Evolutionary conservation across 2,113 vertebrate species (phyloP).

Genomic region (Pipa parva): DNA sequence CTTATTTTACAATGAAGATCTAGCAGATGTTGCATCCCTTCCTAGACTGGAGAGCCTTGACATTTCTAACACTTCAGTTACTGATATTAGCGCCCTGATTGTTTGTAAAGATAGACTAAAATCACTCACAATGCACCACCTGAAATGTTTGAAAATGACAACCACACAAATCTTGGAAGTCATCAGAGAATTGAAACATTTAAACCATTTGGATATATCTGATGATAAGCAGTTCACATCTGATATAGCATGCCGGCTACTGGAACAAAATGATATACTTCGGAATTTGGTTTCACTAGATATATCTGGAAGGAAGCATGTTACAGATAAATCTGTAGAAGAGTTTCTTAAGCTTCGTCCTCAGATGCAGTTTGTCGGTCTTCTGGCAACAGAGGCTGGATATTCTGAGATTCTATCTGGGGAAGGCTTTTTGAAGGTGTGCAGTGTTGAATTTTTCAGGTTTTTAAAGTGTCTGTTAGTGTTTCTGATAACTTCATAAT

Average conservation of each 20-base stretch:
- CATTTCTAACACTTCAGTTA: constrained; percentile 95
- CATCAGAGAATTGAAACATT: constrained; percentile 79
- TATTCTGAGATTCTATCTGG: constrained; percentile 92
- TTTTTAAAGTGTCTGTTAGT: neutral
- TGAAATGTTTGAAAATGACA: constrained; percentile 98
- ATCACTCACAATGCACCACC: constrained; percentile 92
- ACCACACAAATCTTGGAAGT: constrained; percentile 89
- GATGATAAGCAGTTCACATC: constrained; percentile 98
- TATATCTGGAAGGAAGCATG: constrained; percentile 92
- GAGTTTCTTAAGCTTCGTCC: constrained; percentile 87
- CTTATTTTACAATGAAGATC: constrained; percentile 91
- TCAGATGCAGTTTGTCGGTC: constrained; percentile 91
- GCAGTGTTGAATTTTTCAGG: neutral
- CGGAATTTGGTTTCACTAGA: constrained; percentile 87
- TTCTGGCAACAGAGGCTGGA: constrained; percentile 92
- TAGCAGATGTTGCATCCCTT: constrained; percentile 84
- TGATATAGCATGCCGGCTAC: constrained; percentile 89
- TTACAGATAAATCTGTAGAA: constrained; percentile 86
- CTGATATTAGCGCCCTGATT: constrained; percentile 87
- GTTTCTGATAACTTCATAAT: no score
- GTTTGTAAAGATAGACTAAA: constrained; percentile 84
- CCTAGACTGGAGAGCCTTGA: constrained; percentile 92
- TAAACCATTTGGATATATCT: constrained; percentile 94
- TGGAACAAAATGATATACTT: constrained; percentile 84
- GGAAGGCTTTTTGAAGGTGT: constrained; percentile 88